Base-by-base conservation (phyloP, 2,113 vertebrate genomes). In the Poecile atricapillus region DNA sequence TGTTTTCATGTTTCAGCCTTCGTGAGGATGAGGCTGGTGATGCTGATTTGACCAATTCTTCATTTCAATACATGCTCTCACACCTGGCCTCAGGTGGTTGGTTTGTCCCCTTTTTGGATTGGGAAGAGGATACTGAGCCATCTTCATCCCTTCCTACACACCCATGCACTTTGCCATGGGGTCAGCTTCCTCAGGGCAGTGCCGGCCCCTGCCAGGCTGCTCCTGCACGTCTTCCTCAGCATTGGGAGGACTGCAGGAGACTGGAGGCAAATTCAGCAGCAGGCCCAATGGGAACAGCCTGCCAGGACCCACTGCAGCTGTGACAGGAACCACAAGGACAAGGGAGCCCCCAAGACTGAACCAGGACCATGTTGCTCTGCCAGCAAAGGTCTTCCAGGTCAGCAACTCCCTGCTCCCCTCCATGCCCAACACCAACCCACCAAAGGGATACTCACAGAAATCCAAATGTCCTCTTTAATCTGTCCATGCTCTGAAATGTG, bases 81-180 rank as follows among this genome's bases (percentile, higher is more conserved):
- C 27, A 67, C 7, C 35, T 71, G 30, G 64, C 27, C 18, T 93
- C 23, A 25, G 8, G 15, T 5, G 4, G 22, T 74, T 74, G 87
- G 35, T 78, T 74, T 4, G 12, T 14, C 5, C 25, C 31, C 6
- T 7, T 24, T 89, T 14, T 2, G 0, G 28, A 22, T 0, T 3
- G 1, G 27, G 31, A 90, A 78, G 30, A 81, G 16, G 37, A 74
- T 1, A 4, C 22, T 39, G 25, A 85, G 47, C 41, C 64, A 86
- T 22, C 37, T 58, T 64, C 10, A 63, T 58, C 35, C 20, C 23
- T 31, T 55, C 19, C 21, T 19, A 49, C 21, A 50, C 13, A 6
- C 20, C 17, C 53, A 24, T 2, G 14, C 43, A 64, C 0, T 1
- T 7, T 67, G 22, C 13, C 69, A 52, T 0, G 9, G 53, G 17